Base-by-base conservation (phyloP, 1,140 invertebrate species). In the Geopemphigus sp. region DNA sequence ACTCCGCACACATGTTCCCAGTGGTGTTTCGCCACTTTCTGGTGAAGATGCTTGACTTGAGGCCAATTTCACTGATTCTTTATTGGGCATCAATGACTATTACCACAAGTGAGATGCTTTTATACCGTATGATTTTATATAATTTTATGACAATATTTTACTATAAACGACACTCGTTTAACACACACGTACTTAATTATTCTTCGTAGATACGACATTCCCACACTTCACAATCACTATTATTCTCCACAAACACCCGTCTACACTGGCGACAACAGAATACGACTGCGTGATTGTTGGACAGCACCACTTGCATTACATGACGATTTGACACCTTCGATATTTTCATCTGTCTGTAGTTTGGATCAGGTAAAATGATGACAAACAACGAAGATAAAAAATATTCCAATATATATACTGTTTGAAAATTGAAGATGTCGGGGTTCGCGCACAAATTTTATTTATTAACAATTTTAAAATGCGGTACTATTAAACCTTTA, bases 251-350 rank as follows among this genome's bases (percentile, higher is more conserved):
- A 63, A 63, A 63, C 74, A 24, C 74, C 74, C 10, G 14, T 78
- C 45, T 57, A 47, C 39, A 39, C 3, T 39, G 32, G 8, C 32
- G 32, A 39, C 32, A 39, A 57, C 53, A 72, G 29, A 72, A 24
- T 47, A 72, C 66, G 26, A 70, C 32, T 14, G 22, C 74, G 26
- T 5, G 10, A n/a, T 8, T 22, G 45, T 22, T 78, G 74, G 74
- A 78, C 74, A 17, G 82, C 82, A 24, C 82, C 82, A 24, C 59
- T 82, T 22, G 82, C 82, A 15, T 63, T 29, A 15, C 80, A 81
- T 1, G 82, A 82, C 26, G 82, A 82, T 11, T 53, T 82, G 59
- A 82, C 82, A 15, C 82, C 82, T 22, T 82, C 82, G 5, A 61
- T 82, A 39, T 80, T 68, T 24, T 82, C 82, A 15, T 82, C 82